Conservation (phyloP, 2,888 invertebrate species). For the Argyresthia goedartella region DNA sequence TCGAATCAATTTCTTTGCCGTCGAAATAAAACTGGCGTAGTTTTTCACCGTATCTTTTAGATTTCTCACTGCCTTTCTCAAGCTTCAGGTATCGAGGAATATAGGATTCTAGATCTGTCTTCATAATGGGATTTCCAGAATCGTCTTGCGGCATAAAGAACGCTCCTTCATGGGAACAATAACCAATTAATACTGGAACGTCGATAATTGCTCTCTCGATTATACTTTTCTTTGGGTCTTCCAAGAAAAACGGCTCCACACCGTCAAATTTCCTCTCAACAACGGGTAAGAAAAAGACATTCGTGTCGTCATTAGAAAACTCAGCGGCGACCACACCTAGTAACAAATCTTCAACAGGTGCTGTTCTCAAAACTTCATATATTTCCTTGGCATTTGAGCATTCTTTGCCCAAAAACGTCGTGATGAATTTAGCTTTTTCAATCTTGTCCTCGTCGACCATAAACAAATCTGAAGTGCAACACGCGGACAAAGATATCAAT, state of each 20-base stretch:
- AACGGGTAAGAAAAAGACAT: constrained; percentile 37
- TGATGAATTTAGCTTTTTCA: constrained; percentile 31
- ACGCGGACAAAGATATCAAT: constrained; percentile 43
- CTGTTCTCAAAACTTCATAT: constrained; percentile 28
- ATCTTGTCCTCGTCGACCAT: constrained; percentile 37
- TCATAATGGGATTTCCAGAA: constrained; percentile 28
- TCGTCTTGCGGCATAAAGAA: constrained; percentile 31
- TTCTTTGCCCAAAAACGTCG: constrained; percentile 30
- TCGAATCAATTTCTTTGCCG: constrained; percentile 19
- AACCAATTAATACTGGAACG: constrained; percentile 33
- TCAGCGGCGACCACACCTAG: constrained; percentile 30
- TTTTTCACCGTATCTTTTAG: constrained; percentile 18
- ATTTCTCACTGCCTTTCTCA: constrained; percentile 17
- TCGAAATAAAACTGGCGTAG: constrained; percentile 37
- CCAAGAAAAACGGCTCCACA: constrained; percentile 32
- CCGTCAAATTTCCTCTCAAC: constrained; percentile 39
- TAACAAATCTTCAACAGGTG: constrained; percentile 36
- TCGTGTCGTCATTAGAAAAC: constrained; percentile 23
- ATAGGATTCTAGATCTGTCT: constrained; percentile 32
- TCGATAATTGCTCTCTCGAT: constrained; percentile 27
- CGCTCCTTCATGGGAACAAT: constrained; percentile 40
- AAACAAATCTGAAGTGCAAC: constrained; percentile 35
- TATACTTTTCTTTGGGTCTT: constrained; percentile 30
- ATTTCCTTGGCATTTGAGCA: constrained; percentile 22
- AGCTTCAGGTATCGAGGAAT: constrained; percentile 32